Base-by-base conservation (phyloP, 2,113 vertebrate species). In the Microcebus jonahi region DNA sequence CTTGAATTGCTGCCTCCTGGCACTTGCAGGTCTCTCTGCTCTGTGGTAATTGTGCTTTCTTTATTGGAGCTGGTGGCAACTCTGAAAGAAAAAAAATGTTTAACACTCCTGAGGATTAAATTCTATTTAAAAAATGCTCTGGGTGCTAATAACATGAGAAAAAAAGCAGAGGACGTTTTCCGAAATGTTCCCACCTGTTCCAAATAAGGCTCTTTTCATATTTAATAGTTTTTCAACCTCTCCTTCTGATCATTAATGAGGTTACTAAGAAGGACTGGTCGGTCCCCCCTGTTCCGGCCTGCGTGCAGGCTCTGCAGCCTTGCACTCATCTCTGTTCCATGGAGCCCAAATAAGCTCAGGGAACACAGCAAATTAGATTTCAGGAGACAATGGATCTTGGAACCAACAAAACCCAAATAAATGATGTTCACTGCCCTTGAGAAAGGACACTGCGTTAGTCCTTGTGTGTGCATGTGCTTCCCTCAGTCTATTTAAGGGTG, bases 321-420 rank as follows among this genome's bases (percentile, higher is more conserved):
- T 48, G 31, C 14, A 85, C 27, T 96, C 65, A 91, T 89, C 89
- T 97, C 50, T 89, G 65, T 96, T 91, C 73, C 15, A 5, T 34
- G 0, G 17, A 91, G 79, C 71, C 63, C 53, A 77, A 10, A 86
- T 76, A 93, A 95, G 53, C 61, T 65, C 55, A 93, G 82, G 59
- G 34, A 34, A 89, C 36, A 86, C 11, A 67, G 71, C 12, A 93
- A 96, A 91, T 97, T 93, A 75, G 68, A 95, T 97, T 93, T 81
- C 5, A 57, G 87, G 71, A 95, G 77, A 86, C 90, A 95, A 25
- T 81, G n/a, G 18, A 68, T 76, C 67, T 93, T 53, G 29, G n/a
- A 91, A 93, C 4, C 1, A 81, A 81, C 36, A 67, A 88, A 76
- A 91, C 34, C 36, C 83, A 96, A 77, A 55, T 68, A 55, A 90